A percentile compares a stretch with the other conserved stretches of the same genome.
Evolutionary conservation across 2,888 invertebrate species (phyloP).

Genomic region (Drosophila kuntzei): DNA sequence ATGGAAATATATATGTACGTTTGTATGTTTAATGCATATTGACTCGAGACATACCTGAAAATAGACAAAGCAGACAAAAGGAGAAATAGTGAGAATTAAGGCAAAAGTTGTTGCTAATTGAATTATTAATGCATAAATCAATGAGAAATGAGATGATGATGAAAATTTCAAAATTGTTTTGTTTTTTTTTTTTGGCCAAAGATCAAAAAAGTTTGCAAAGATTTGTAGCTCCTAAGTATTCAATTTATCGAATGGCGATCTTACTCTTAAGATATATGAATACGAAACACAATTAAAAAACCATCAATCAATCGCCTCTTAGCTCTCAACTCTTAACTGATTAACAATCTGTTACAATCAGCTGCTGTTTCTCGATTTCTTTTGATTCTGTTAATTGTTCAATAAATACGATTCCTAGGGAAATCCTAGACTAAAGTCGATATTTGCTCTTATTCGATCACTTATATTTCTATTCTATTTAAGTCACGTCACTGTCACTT

Average conservation of each 20-base stretch:
- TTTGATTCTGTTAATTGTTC: background rate
- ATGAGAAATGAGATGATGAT: slow-evolving; percentile 43
- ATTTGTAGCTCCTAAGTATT: slow-evolving; percentile 17
- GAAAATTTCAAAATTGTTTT: slow-evolving; percentile 34
- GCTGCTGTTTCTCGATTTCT: slow-evolving; percentile 18
- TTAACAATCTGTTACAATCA: slow-evolving; percentile 31
- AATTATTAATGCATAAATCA: slow-evolving; percentile 75
- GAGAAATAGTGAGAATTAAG: slow-evolving; percentile 20
- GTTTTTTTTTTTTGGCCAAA: background rate
- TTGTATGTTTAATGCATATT: slow-evolving; percentile 45
- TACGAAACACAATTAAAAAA: slow-evolving; percentile 49
- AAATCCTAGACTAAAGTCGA: slow-evolving; percentile 1
- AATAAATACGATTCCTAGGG: background rate
- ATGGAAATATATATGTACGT: background rate
- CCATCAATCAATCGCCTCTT: slow-evolving; percentile 46
- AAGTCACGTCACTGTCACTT: slow-evolving; percentile 26
- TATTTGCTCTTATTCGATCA: background rate
- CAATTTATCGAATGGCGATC: slow-evolving; percentile 16
- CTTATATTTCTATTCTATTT: slow-evolving; percentile 8
- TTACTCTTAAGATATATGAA: slow-evolving; percentile 3
- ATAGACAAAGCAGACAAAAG: slow-evolving; percentile 21
- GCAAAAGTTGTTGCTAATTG: slow-evolving; percentile 56
- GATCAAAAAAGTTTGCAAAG: slow-evolving; percentile 15
- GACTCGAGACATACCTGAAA: slow-evolving; percentile 67
- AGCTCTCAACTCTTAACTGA: slow-evolving; percentile 10